Percentiles rank a stretch among this genome's conserved stretches.
phyloP scores from a whole-genome alignment of 1,140 invertebrate genomes.

The fruit fly (Drosophila melanogaster) region Release_6_plus_ISO1_MT NT_033779.5:19806001-19806500 shows the following conservation, averaged over 20 bases:
- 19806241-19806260: slow-evolving; percentile 7
- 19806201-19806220: slow-evolving; percentile 25
- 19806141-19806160: not conserved
- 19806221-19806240: slow-evolving; percentile 9
- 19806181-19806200: not conserved
- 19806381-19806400: slow-evolving; percentile 35
- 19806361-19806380: slow-evolving; percentile 4
- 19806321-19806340: slow-evolving; percentile 60
- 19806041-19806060: no score
- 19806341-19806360: slow-evolving; percentile 58
- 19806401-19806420: slow-evolving; percentile 71
- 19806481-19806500: not conserved
- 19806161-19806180: not conserved
- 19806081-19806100: no score
- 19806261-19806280: slow-evolving; percentile 13
- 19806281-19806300: slow-evolving; percentile 12
- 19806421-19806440: slow-evolving; percentile 71
- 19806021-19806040: no score
- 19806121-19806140: no score
- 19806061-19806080: no score
- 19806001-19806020: not conserved
- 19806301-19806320: slow-evolving; percentile 40
- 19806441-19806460: slow-evolving; percentile 59
- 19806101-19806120: no score
- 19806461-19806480: slow-evolving; percentile 1